Evolutionary conservation across 1,140 invertebrate genomes (phyloP), one percentile per base, ranked within the genome.

Genomic region (Drosophila novamexicana): DNA sequence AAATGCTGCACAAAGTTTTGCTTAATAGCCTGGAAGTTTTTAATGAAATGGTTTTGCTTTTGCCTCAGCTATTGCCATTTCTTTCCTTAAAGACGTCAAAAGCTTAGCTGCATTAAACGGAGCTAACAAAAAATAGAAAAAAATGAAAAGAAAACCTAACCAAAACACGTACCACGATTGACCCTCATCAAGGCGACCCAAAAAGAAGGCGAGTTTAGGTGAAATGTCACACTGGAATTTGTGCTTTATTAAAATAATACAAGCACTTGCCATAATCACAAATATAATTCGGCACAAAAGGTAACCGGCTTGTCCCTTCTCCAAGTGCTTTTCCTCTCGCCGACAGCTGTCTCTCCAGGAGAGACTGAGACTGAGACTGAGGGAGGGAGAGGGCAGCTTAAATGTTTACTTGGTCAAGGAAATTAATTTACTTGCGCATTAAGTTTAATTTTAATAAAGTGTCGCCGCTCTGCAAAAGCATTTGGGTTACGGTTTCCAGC

Each of bases 11-110:
- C 83, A 88, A 88, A 88, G 83, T 88, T 89, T 89, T 89, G 84
- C 84, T 89, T 89, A 89, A 89, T 89, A 89, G 84, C 84, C 84
- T 89, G 84, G 84, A 89, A 89, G 84, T 89, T 89, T 89, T 89
- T 89, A 89, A 89, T 89, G 84, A 89, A 89, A 89, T 84, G 84
- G 80, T 84, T 86, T 88, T 68, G 84, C 80, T 54, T 57, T 76
- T 34, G 39, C 45, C 12, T 54, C 39, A 22, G 58, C 53, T 61
- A 59, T 64, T 45, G 66, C 62, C 44, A 65, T 77, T 69, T 56
- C 47, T 49, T 59, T 71, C 40, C 79, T 89, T 86, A 84, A 89
- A 79, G 79, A 65, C 32, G 44, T 36, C n/a, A 1, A 34, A 58
- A 50, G 47, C 47, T 10, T 29, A 34, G 12, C 49, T 52, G 12